phyloP scores from a whole-genome alignment of 35 echinoderm and acorn worm species.

The Lytechinus variegatus region DNA sequence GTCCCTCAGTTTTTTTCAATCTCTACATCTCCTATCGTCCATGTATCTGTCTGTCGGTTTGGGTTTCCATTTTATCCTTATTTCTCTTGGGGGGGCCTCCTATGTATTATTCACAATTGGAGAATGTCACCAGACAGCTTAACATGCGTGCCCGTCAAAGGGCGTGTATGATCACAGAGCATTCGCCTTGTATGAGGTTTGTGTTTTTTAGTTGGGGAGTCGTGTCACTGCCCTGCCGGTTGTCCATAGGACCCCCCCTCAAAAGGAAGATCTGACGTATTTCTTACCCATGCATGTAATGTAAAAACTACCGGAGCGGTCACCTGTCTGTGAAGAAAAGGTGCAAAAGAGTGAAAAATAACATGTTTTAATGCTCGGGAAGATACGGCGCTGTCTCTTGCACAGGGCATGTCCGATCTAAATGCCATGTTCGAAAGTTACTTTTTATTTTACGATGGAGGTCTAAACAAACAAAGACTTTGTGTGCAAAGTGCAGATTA shows the following conservation, averaged over 20 bases:
- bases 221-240: not conserved
- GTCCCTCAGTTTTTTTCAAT: not conserved
- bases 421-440: not conserved
- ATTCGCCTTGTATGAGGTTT: not conserved
- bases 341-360: not conserved
- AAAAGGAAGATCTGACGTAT: not conserved
- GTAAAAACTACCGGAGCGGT: not conserved
- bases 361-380: not conserved
- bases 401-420: not conserved
- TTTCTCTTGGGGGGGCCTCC: not conserved
- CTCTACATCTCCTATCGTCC: not conserved
- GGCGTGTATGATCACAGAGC: not conserved
- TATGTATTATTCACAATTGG: not conserved
- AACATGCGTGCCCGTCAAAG: not conserved
- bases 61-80: not conserved
- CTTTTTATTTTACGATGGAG: not conserved
- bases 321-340: not conserved
- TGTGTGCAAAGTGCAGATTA: too few relatives aligned
- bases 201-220: not conserved
- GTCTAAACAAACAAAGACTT: too few relatives aligned
- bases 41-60: not conserved
- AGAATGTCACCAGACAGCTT: not conserved
- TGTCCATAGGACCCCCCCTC: not conserved
- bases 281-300: not conserved
- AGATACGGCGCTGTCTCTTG: not conserved